These are phyloP conservation scores for Drosophila macrothrix DNA, from an alignment of 2,888 invertebrate genomes.

Conservation along the genomic window DNA sequence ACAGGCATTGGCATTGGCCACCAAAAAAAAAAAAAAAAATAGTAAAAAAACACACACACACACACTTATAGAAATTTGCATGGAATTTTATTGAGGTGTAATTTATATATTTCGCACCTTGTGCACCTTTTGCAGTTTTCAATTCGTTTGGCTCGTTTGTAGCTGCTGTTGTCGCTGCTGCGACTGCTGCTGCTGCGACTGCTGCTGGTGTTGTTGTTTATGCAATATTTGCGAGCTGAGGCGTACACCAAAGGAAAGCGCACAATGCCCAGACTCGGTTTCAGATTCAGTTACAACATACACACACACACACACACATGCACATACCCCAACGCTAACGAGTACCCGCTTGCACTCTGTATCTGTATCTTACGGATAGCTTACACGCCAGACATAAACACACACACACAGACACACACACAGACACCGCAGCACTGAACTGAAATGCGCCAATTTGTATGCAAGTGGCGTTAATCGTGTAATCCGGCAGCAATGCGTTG, in stretches of 20 bases:
- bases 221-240: conserved; percentile 60
- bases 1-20: conserved; percentile 33
- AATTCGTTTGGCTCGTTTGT: conserved; percentile 52
- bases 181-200: background rate
- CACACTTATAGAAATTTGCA: conserved; percentile 57
- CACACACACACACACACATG: background rate
- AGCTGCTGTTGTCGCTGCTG: conserved; percentile 18
- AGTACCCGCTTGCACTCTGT: no score
- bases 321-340: conserved; percentile 54
- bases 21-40: no score
- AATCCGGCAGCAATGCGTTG: conserved; percentile 79
- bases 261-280: conserved; percentile 54
- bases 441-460: conserved; percentile 80
- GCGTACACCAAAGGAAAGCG: conserved; percentile 43
- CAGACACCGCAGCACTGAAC: conserved; percentile 30
- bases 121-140: conserved; percentile 51
- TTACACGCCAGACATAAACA: conserved; percentile 41
- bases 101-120: conserved; percentile 70
- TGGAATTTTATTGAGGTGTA: conserved; percentile 65
- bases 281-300: conserved; percentile 28
- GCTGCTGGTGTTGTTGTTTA: conserved; percentile 63
- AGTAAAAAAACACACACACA: background rate
- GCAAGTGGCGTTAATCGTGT: conserved; percentile 78
- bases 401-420: conserved; percentile 29
- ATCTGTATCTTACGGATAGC: conserved; percentile 68